A percentile compares a stretch with the other conserved stretches of the same genome.
These are phyloP conservation scores for Trachurus trachurus DNA, from an alignment of 2,797 vertebrate genomes.

Conservation along the genomic window DNA sequence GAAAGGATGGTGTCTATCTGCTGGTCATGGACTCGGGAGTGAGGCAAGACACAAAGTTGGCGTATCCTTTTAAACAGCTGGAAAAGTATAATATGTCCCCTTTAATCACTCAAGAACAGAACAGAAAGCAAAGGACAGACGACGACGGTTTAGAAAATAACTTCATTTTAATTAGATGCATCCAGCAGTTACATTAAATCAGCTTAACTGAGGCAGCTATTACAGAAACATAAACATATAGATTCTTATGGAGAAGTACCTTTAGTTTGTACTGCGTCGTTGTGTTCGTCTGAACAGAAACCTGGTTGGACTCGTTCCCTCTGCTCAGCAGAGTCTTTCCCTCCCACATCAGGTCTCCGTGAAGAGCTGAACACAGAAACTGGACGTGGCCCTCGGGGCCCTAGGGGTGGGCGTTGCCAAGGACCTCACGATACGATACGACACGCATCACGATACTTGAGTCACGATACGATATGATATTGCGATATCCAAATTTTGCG, in stretches of 20 bases:
- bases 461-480: too few relatives aligned
- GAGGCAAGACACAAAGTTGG: too few relatives aligned
- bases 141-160: slow-evolving; percentile 49
- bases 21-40: too few relatives aligned
- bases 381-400: not conserved
- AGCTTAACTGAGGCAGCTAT: slow-evolving; percentile 41
- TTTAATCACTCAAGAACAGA: not conserved
- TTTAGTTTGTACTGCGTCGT: slow-evolving; percentile 11
- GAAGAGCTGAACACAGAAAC: slow-evolving; percentile 25
- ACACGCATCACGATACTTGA: too few relatives aligned
- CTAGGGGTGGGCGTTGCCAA: too few relatives aligned
- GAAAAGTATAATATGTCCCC: too few relatives aligned
- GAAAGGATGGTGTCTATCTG: too few relatives aligned
- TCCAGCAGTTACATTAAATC: slow-evolving; percentile 47
- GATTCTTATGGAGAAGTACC: not conserved
- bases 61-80: too few relatives aligned
- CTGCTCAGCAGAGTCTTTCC: slow-evolving; percentile 69
- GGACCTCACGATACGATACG: too few relatives aligned
- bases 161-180: slow-evolving; percentile 56
- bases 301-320: slow-evolving; percentile 32
- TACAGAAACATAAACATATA: slow-evolving; percentile 25
- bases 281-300: slow-evolving; percentile 23
- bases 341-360: slow-evolving; percentile 31
- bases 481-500: too few relatives aligned
- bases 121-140: not conserved